These are phyloP conservation scores for Brassicogethes aeneus DNA, from an alignment of 2,888 invertebrate species.

Conservation along the genomic window DNA sequence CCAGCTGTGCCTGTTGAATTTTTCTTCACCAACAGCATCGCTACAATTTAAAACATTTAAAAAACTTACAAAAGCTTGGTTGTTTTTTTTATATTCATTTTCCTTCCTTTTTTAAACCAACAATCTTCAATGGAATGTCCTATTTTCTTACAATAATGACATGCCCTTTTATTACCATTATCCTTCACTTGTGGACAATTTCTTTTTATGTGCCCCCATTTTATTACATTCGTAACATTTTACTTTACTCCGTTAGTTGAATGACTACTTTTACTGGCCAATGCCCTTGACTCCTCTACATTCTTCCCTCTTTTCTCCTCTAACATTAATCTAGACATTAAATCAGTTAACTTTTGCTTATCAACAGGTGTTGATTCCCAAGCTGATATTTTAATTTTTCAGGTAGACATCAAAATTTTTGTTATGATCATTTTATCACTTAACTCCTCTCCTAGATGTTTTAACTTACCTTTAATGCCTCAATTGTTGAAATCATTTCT, in stretches of 20 bases:
- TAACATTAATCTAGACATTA: constrained; percentile 17
- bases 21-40: background rate
- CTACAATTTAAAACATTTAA: background rate
- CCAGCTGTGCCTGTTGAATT: constrained; percentile 4
- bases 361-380: constrained; percentile 20
- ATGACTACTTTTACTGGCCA: background rate
- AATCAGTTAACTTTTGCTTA: constrained; percentile 18
- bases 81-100: background rate
- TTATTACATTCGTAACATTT: constrained; percentile 11
- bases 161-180: constrained; percentile 5
- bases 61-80: background rate
- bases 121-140: constrained; percentile 13
- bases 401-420: constrained; percentile 17
- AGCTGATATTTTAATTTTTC: too few relatives aligned
- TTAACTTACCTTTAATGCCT: constrained; percentile 15
- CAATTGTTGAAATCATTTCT: constrained; percentile 15
- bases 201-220: constrained; percentile 8
- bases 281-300: constrained; percentile 6
- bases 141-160: constrained; percentile 15
- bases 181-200: constrained; percentile 4
- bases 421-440: constrained; percentile 17
- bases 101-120: constrained; percentile 10
- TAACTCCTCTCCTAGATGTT: constrained; percentile 16
- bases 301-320: constrained; percentile 18
- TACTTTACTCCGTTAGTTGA: background rate